A percentile compares a stretch with the other conserved stretches of the same genome.
Conservation (phyloP, 2,113 vertebrate genomes). For the Microcebus griseorufus region DNA sequence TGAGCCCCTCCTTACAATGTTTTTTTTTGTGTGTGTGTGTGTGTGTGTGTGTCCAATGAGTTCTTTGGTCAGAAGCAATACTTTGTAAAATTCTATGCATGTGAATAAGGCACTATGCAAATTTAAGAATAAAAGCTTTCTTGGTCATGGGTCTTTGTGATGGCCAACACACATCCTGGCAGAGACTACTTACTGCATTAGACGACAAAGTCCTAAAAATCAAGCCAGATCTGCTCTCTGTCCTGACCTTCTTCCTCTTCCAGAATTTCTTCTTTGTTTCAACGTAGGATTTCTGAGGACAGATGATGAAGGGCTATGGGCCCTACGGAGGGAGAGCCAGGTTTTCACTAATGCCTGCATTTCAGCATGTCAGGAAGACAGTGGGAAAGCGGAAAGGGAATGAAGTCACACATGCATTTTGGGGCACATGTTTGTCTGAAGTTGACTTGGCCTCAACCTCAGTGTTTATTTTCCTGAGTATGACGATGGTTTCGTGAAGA, state of each 20-base stretch:
- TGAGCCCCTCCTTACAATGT: background rate
- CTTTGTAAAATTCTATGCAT: background rate
- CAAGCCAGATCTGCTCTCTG: background rate
- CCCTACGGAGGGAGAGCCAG: background rate
- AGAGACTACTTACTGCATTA: background rate
- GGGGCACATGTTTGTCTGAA: background rate
- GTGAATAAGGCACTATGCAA: background rate
- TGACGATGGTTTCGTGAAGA: background rate
- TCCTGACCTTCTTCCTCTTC: background rate
- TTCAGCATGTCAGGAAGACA: background rate
- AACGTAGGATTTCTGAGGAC: background rate
- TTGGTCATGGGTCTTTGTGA: background rate
- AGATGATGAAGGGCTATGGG: background rate
- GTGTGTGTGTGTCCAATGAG: background rate
- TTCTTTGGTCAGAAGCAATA: background rate
- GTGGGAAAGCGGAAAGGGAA: background rate
- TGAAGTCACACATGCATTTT: background rate
- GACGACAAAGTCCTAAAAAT: background rate
- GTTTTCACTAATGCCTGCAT: background rate
- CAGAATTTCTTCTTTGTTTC: background rate
- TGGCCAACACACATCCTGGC: background rate
- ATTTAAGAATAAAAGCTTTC: background rate
- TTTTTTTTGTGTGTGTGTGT: background rate
- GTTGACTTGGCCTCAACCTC: background rate
- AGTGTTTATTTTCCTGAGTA: background rate